Evolutionary conservation across 1,140 invertebrate species (phyloP).

Genomic region (Sminthurinus signatus): DNA sequence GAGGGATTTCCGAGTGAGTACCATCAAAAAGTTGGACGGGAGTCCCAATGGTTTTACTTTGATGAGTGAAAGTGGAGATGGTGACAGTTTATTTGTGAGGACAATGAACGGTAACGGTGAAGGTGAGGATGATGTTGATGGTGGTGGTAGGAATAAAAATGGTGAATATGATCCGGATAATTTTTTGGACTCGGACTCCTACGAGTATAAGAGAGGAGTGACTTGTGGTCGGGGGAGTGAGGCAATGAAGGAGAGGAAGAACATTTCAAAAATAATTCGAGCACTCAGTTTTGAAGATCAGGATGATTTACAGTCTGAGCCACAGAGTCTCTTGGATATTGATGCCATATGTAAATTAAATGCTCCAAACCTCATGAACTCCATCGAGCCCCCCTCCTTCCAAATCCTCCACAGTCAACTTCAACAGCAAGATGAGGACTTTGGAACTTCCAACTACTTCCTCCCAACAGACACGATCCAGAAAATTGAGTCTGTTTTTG

Average conservation of each 20-base stretch:
- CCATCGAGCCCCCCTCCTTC: neutral
- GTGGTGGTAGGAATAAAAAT: too few species aligned
- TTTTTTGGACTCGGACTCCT: too few species aligned
- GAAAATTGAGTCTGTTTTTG: conserved; percentile 37
- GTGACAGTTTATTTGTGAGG: too few species aligned
- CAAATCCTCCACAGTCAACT: neutral
- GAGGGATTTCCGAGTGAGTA: too few species aligned
- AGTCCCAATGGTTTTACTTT: too few species aligned
- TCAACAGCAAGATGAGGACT: conserved; percentile 9
- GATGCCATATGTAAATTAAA: conserved; percentile 32
- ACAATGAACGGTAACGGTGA: too few species aligned
- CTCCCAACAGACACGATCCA: conserved; percentile 43
- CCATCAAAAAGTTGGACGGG: too few species aligned
- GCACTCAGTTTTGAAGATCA: conserved; percentile 8
- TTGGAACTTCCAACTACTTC: conserved; percentile 39
- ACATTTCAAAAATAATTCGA: neutral
- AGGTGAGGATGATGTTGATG: too few species aligned
- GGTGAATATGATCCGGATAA: too few species aligned
- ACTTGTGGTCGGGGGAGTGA: conserved; percentile 1
- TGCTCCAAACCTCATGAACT: conserved; percentile 33
- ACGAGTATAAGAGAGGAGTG: too few species aligned
- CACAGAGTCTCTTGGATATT: conserved; percentile 35
- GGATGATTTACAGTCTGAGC: neutral
- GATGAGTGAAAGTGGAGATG: too few species aligned
- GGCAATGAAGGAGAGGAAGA: neutral